Conservation (phyloP, 1,140 invertebrate species). For the Drosophila rhopaloa region DNA sequence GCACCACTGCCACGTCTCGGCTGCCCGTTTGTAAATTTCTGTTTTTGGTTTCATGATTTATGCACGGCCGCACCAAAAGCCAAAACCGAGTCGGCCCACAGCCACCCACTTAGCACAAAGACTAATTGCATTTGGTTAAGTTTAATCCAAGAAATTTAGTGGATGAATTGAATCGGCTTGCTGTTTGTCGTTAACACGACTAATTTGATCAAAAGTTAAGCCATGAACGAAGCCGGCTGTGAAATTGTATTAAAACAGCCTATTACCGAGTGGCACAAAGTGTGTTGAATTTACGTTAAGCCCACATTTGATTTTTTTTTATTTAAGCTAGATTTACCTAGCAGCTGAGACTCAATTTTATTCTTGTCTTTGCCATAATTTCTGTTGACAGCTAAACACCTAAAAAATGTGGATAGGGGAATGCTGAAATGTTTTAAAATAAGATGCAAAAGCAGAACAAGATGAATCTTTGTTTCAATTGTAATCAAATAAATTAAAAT, state of each 20-base stretch:
- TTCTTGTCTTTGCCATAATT: too few species aligned
- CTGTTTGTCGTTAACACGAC: neutral
- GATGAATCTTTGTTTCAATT: neutral
- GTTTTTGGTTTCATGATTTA: slow-evolving; percentile 75
- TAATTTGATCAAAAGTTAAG: slow-evolving; percentile 23
- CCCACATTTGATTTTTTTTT: neutral
- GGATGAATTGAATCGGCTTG: slow-evolving; percentile 30
- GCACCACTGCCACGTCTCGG: slow-evolving; percentile 41
- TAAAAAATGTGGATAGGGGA: neutral
- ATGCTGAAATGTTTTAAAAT: neutral
- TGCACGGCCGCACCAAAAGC: slow-evolving; percentile 57
- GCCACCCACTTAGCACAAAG: slow-evolving; percentile 3
- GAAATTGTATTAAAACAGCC: neutral
- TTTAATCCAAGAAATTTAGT: slow-evolving; percentile 40
- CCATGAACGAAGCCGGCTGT: neutral
- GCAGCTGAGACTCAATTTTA: slow-evolving; percentile 3
- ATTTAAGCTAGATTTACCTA: neutral
- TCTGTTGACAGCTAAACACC: slow-evolving; percentile 1
- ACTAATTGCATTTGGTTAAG: slow-evolving; percentile 69
- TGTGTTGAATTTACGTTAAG: neutral
- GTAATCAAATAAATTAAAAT: too few species aligned
- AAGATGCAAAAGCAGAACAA: neutral
- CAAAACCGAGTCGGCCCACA: slow-evolving; percentile 32
- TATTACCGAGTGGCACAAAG: neutral
- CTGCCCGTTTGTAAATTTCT: slow-evolving; percentile 62